phyloP scores from a whole-genome alignment of 2,113 vertebrate species.

The Tetrao urogallus region DNA sequence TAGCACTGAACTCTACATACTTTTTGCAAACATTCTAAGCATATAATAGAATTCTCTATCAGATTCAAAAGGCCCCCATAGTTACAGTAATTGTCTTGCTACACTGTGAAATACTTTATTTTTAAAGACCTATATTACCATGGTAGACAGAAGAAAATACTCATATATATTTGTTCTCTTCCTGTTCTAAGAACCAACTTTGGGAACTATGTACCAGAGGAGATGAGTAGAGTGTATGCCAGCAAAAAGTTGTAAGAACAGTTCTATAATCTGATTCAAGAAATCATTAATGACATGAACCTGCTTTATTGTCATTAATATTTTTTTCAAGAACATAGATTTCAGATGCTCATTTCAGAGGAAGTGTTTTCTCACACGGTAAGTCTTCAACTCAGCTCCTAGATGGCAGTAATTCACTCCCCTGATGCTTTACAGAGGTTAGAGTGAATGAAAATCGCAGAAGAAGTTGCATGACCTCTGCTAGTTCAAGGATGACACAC shows the following conservation, averaged over 20 bases:
- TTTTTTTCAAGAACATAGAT: neutral
- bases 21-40: neutral
- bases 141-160: neutral
- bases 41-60: neutral
- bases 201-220: neutral
- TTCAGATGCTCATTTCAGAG: neutral
- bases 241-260: neutral
- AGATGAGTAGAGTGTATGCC: neutral
- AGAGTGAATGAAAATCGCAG: neutral
- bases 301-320: too few species aligned
- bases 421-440: neutral
- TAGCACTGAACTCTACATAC: neutral
- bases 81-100: neutral
- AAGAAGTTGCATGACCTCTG: neutral
- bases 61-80: neutral
- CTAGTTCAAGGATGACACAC: neutral
- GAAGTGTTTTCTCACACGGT: neutral
- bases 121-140: neutral
- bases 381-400: neutral
- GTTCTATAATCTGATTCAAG: neutral
- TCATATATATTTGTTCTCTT: neutral
- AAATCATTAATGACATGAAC: neutral
- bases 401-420: neutral
- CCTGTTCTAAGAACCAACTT: neutral
- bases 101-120: neutral